Base-by-base conservation (phyloP, 2,797 vertebrate species). In the Malacoctenus gilli region DNA sequence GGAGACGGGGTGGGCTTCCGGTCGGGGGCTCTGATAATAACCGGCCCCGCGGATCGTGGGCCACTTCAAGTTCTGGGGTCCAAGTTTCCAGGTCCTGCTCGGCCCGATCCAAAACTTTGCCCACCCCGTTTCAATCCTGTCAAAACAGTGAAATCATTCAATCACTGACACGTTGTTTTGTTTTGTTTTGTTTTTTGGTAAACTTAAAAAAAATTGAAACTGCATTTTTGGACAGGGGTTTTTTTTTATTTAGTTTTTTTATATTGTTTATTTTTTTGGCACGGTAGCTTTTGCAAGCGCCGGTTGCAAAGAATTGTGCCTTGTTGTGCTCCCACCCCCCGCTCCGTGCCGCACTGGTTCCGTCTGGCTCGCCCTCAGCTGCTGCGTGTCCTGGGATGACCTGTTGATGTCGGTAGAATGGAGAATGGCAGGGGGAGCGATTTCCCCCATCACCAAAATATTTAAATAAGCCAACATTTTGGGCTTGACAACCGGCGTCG, bases 321-420 rank as follows among this genome's bases (percentile, higher is more conserved):
- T 90, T 85, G 86, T 81, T 84, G 79, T 80, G 83, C 79, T 58
- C 80, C 72, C 75, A 22, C 80, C 63, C 75, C 66, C 64, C 59
- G 61, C 80, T 73, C 84, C 57, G 82, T 85, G 81, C 85, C 79
- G 89, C 87, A 87, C 88, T 90, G 90, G 90, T 93, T 91, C 85
- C 82, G 90, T 91, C 90, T 90, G 91, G 90, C 91, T 92, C 89
- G 87, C 89, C 88, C 89, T 89, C 89, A 83, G 90, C 87, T 85
- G 89, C 90, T 89, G 90, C 87, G 83, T 92, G 92, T 93, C 92
- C 92, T 86, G 91, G 91, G 91, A 92, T 93, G 92, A 93, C 92
- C 92, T 93, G 92, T 93, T 92, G 92, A 92, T 92, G 91, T 91
- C 87, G 87, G 89, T 83, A 79, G 85, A 89, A 90, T 90, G 88